Percentiles rank a stretch among this genome's conserved stretches.
Conservation (phyloP, 2,888 invertebrate species). For the Carabus problematicus region DNA sequence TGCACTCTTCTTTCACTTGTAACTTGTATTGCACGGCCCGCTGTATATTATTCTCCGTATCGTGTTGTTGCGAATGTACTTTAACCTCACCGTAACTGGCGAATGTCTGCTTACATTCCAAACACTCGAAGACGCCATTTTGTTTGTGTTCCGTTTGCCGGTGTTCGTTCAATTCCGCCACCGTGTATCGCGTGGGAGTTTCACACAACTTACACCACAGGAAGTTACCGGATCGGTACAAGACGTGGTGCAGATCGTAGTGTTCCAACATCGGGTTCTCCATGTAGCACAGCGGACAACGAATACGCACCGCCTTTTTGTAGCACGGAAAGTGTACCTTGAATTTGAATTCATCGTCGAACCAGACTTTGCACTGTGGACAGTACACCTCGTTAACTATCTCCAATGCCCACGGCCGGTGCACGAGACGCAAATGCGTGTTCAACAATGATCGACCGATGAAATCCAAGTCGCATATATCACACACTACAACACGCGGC, state of each 20-base stretch:
- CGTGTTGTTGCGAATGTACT: background rate
- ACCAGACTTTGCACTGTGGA: background rate
- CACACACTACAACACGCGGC: background rate
- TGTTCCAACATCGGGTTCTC: constrained; percentile 7
- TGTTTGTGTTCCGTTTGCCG: background rate
- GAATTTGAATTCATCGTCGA: background rate
- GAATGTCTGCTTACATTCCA: constrained; percentile 9
- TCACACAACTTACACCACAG: background rate
- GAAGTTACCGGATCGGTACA: background rate
- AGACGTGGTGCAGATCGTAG: background rate
- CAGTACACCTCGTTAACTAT: background rate
- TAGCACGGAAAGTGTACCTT: background rate
- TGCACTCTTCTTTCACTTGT: background rate
- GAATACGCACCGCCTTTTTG: background rate
- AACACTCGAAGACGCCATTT: constrained; percentile 23
- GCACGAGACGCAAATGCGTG: background rate
- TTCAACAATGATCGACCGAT: background rate
- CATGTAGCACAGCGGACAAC: background rate
- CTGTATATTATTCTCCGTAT: background rate
- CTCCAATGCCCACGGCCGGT: background rate
- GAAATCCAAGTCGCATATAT: background rate
- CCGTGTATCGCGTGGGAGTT: background rate
- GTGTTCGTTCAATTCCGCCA: constrained; percentile 11
- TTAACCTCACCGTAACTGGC: background rate
- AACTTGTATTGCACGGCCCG: background rate